Base-by-base conservation (phyloP, 2,888 invertebrate species). In the Chloroclystis v-ata region DNA sequence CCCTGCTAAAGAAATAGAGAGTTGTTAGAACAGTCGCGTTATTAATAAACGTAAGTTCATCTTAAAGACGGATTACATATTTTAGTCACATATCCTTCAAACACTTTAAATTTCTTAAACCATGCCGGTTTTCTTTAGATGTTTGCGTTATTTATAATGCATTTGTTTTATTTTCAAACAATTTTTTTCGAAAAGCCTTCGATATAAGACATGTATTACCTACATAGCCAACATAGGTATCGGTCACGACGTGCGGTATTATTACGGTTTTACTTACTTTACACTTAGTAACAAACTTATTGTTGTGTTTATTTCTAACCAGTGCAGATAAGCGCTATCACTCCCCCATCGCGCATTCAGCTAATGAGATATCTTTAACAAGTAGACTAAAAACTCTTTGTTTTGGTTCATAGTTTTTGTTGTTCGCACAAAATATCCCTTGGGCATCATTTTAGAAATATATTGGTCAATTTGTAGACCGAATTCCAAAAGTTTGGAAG, bases 301-400 rank as follows among this genome's bases (percentile, higher is more conserved):
- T 11, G 14, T 6, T n/a, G n/a, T 33, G 4, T 35, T 35, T 35
- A 35, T 8, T 11, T 1, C 16, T 35, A 35, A 20, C 16, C 35
- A 24, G 10, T 10, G 16, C 14, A 35, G 38, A 47, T 39, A 47
- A 43, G 38, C 11, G 29, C 33, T 39, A 47, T 32, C 33, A 35
- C 43, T 14, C 47, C 42, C 47, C 38, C 33, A 43, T 33, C 33
- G 38, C 47, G 28, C 43, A 39, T 47, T 43, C 14, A 20, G 25
- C 38, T 47, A 47, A 47, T 47, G 38, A 47, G 42, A 42, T 47
- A 41, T 38, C 37, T 20, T 38, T 26, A 44, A 45, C 35, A 40
- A 30, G 41, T 37, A 37, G 16, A 32, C 25, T 42, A 26, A 28
- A 42, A 41, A 26, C 29, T 47, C 37, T 47, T 41, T 41, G 37